A percentile compares a stretch with the other conserved stretches of the same genome.
Conservation (phyloP, 2,113 vertebrate genomes). For the Antigone vipio region DNA sequence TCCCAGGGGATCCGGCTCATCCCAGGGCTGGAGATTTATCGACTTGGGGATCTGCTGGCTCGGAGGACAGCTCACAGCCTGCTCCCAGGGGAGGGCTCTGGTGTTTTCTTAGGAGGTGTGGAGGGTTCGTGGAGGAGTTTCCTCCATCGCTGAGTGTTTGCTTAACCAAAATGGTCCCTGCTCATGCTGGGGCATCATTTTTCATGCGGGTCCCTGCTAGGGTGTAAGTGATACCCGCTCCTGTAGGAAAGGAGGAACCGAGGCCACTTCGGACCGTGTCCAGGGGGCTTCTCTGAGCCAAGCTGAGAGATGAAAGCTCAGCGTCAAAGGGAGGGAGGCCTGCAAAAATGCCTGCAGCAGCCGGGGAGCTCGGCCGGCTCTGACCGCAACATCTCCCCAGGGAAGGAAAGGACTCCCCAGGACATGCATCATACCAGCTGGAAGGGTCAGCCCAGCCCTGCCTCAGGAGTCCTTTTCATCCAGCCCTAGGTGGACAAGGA, state of each 20-base stretch:
- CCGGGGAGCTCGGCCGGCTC: fast-evolving
- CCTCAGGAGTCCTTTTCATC: neutral
- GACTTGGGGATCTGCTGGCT: neutral
- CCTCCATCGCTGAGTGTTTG: neutral
- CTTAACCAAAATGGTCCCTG: constrained; percentile 28
- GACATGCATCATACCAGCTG: neutral
- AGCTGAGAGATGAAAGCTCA: neutral
- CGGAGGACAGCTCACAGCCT: neutral
- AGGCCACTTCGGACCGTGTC: neutral
- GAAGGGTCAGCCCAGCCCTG: neutral
- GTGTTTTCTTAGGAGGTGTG: constrained; percentile 41
- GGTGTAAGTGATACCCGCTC: neutral
- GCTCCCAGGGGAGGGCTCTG: neutral
- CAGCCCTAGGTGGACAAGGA: neutral
- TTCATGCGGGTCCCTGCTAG: neutral
- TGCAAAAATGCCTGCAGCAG: neutral
- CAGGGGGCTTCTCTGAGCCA: neutral
- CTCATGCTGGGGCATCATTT: neutral
- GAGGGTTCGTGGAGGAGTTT: neutral
- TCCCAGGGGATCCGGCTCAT: neutral
- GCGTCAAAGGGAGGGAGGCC: neutral
- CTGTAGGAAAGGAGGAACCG: neutral
- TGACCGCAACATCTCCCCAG: neutral
- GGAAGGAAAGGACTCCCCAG: neutral
- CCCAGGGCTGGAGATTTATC: neutral